Percentiles rank a stretch among this genome's conserved stretches.
Evolutionary conservation across 2,797 vertebrate species (phyloP).

Genomic region (Cuniculus paca): DNA sequence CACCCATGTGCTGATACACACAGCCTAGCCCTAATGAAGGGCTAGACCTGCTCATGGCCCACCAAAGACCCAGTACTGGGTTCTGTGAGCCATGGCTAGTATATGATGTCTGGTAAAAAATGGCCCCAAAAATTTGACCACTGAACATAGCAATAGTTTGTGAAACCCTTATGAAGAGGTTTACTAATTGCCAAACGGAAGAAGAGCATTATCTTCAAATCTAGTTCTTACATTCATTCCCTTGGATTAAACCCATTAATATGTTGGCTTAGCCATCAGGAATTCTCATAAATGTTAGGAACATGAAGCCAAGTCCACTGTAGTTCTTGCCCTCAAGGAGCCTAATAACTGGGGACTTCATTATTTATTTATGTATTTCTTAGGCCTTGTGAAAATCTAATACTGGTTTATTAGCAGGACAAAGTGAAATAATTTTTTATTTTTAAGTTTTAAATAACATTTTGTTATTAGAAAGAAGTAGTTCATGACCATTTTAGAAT

Average conservation of each 20-base stretch:
- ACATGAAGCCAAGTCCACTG: background rate
- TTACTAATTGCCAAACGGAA: slow-evolving; percentile 33
- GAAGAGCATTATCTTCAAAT: slow-evolving; percentile 1
- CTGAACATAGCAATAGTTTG: background rate
- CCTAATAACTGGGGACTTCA: background rate
- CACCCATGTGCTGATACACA: background rate
- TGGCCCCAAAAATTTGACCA: slow-evolving; percentile 1
- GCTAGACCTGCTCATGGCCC: background rate
- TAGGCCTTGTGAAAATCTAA: background rate
- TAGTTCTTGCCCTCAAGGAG: background rate
- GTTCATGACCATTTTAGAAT: background rate
- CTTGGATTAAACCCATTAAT: slow-evolving; percentile 13
- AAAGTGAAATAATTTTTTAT: slow-evolving; percentile 11
- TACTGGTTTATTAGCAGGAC: slow-evolving; percentile 11
- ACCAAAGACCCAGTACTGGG: background rate
- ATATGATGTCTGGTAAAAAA: background rate
- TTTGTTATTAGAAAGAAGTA: background rate
- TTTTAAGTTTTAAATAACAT: slow-evolving; percentile 18
- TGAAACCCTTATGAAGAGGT: background rate
- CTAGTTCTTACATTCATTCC: slow-evolving; percentile 1
- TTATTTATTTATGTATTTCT: background rate
- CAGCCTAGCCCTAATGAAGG: background rate
- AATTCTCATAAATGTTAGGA: background rate
- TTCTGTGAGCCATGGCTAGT: background rate
- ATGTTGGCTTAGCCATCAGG: background rate